These are phyloP conservation scores for Parazoanthus darwini DNA, from an alignment of 92 coral and sea anemone species.

Conservation along the genomic window DNA sequence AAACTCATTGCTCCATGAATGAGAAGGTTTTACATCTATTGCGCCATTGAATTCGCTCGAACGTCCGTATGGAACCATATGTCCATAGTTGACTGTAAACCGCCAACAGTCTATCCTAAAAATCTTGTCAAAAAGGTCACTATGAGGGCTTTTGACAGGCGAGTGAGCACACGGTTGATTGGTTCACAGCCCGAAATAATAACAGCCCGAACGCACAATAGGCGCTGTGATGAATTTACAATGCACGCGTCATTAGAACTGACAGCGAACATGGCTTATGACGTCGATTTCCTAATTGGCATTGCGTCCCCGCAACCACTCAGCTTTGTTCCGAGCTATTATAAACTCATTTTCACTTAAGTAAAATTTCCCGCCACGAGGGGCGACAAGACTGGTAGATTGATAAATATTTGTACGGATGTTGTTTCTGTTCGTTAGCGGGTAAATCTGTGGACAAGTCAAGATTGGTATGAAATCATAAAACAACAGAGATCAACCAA, in stretches of 20 bases:
- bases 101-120: slow-evolving; percentile 71
- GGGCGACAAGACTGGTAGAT: not conserved
- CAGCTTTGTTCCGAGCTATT: slow-evolving; percentile 26
- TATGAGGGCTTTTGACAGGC: slow-evolving; percentile 69
- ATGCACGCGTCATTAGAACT: slow-evolving; percentile 62
- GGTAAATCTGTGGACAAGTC: not conserved
- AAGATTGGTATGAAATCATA: not conserved
- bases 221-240: slow-evolving; percentile 49
- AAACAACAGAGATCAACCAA: not conserved
- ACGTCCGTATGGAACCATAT: slow-evolving; percentile 61
- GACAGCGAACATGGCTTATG: slow-evolving; percentile 64
- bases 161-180: slow-evolving; percentile 61
- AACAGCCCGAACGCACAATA: slow-evolving; percentile 36
- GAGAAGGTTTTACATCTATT: not conserved
- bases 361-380: slow-evolving; percentile 36
- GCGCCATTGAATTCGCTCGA: slow-evolving; percentile 18
- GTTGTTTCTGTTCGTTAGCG: not conserved
- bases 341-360: slow-evolving; percentile 41
- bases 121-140: slow-evolving; percentile 64
- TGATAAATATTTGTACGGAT: slow-evolving; percentile 17
- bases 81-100: slow-evolving; percentile 64
- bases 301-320: slow-evolving; percentile 22
- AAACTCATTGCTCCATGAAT: slow-evolving; percentile 39
- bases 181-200: slow-evolving; percentile 69
- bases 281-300: slow-evolving; percentile 41